Evolutionary conservation across 2,888 invertebrate genomes (phyloP).

Genomic region (Sinhomidia bicolor): DNA sequence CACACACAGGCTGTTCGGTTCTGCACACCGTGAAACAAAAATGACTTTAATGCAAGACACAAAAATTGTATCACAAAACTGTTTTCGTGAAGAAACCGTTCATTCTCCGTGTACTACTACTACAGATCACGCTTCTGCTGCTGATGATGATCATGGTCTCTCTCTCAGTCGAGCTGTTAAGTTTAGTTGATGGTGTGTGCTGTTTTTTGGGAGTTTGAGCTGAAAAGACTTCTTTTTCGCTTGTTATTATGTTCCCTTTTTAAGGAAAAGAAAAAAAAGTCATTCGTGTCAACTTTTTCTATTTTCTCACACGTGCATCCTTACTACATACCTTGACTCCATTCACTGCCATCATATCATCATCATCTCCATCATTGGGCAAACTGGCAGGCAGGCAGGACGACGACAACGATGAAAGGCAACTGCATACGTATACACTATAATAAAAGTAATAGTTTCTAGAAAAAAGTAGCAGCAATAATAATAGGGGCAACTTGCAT

Average conservation of each 20-base stretch:
- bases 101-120: not conserved
- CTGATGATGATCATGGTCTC: not conserved
- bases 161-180: not conserved
- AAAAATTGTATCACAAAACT: constrained; percentile 14
- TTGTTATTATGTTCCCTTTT: not conserved
- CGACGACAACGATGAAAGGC: not conserved
- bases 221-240: not conserved
- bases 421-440: not conserved
- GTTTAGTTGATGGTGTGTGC: too few species aligned
- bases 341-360: not conserved
- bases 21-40: constrained; percentile 13
- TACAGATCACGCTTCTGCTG: too few species aligned
- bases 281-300: constrained; percentile 33
- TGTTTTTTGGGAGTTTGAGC: not conserved
- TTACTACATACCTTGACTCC: not conserved
- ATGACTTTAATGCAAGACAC: constrained; percentile 32
- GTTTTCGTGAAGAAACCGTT: not conserved
- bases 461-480: not conserved
- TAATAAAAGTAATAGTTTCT: constrained; percentile 18
- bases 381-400: not conserved
- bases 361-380: too few species aligned
- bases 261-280: constrained; percentile 19
- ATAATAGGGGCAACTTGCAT: constrained; percentile 39
- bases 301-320: constrained; percentile 37
- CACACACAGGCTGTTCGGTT: not conserved